A percentile compares a stretch with the other conserved stretches of the same genome.
Evolutionary conservation across 2,797 vertebrate species (phyloP).

Genomic region (Ceryle rudis): DNA sequence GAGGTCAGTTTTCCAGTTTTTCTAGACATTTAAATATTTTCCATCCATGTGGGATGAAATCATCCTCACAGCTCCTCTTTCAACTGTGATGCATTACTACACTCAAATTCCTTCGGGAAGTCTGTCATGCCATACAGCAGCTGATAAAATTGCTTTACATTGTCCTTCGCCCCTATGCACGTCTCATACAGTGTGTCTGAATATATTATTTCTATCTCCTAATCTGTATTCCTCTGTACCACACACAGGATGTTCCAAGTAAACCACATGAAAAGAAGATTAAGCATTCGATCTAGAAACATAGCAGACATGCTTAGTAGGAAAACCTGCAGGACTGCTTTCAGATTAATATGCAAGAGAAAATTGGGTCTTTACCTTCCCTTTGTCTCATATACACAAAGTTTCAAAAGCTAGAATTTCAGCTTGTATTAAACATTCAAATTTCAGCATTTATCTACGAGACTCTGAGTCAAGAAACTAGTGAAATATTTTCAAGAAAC

Average conservation of each 20-base stretch:
- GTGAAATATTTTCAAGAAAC: not conserved
- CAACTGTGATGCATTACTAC: not conserved
- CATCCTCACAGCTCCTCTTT: not conserved
- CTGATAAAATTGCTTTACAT: not conserved
- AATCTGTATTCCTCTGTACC: constrained; percentile 36
- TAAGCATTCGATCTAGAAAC: constrained; percentile 19
- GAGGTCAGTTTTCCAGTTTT: not conserved
- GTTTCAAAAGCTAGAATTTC: not conserved
- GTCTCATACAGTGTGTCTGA: not conserved
- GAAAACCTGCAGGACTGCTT: constrained; percentile 30
- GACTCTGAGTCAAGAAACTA: not conserved
- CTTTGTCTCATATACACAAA: not conserved
- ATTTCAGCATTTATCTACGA: not conserved
- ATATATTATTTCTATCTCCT: constrained; percentile 31
- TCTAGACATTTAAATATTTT: not conserved
- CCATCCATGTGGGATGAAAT: not conserved
- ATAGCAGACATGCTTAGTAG: not conserved
- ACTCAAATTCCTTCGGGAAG: not conserved
- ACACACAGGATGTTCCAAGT: constrained; percentile 41
- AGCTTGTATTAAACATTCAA: not conserved
- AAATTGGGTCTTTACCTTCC: not conserved
- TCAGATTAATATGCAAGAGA: not conserved
- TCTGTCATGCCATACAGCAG: not conserved
- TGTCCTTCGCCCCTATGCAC: not conserved
- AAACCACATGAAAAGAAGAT: constrained; percentile 64